Conservation (phyloP, 2,888 invertebrate genomes). For the Anarsia innoxiella region DNA sequence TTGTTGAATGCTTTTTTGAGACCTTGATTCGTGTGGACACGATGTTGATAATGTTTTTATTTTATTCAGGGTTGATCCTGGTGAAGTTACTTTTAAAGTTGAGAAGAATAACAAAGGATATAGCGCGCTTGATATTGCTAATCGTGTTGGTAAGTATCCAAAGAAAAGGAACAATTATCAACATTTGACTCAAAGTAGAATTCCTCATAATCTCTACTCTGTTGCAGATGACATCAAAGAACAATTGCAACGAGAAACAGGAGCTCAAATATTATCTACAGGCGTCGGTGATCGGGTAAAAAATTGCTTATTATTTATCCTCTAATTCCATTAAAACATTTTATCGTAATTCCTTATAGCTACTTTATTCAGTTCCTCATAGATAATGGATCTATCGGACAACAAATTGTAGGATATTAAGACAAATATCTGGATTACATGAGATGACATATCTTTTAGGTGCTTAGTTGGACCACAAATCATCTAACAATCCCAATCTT, state of each 20-base stretch:
- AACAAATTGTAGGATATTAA: too few species aligned
- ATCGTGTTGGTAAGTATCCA: conserved; percentile 79
- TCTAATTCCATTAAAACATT: too few species aligned
- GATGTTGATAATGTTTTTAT: conserved; percentile 12
- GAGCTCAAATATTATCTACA: conserved; percentile 80
- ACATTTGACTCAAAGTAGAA: not conserved
- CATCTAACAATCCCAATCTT: too few species aligned
- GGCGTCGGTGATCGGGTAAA: conserved; percentile 88
- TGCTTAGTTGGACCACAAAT: too few species aligned
- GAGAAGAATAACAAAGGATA: conserved; percentile 77
- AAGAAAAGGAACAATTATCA: too few species aligned
- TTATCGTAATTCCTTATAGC: too few species aligned
- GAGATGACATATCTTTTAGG: not conserved
- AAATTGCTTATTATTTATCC: too few species aligned
- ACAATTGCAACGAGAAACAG: conserved; percentile 78
- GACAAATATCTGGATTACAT: not conserved
- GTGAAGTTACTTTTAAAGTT: conserved; percentile 86
- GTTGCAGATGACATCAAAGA: conserved; percentile 77
- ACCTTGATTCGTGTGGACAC: too few species aligned
- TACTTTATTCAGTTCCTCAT: too few species aligned
- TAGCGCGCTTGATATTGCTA: conserved; percentile 80
- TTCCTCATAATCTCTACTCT: not conserved
- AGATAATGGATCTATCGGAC: too few species aligned
- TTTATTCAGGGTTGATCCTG: conserved; percentile 79
- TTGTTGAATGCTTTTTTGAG: too few species aligned